These are phyloP conservation scores for Lymantria dispar DNA, from an alignment of 2,888 invertebrate species.

Conservation along the genomic window DNA sequence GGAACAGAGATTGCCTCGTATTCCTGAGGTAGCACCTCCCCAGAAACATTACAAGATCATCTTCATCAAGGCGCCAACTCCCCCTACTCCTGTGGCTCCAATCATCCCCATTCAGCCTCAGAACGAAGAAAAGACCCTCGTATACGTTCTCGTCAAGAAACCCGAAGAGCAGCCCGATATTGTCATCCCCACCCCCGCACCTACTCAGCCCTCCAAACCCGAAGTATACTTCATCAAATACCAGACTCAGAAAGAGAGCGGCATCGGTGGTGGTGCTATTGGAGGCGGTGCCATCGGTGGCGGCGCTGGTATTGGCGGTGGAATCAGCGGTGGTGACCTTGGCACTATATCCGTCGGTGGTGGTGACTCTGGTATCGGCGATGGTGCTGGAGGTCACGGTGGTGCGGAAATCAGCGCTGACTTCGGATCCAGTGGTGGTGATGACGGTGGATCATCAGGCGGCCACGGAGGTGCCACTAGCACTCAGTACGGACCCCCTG, in stretches of 20 bases:
- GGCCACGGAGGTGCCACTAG: slow-evolving; percentile 65
- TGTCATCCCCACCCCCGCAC: slow-evolving; percentile 88
- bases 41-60: slow-evolving; percentile 96
- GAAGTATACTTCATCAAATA: slow-evolving; percentile 95
- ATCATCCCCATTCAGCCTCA: slow-evolving; percentile 90
- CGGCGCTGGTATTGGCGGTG: slow-evolving; percentile 49
- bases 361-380: slow-evolving; percentile 35
- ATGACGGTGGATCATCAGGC: slow-evolving; percentile 47
- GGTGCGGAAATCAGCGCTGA: slow-evolving; percentile 57
- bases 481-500: slow-evolving; percentile 78
- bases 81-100: slow-evolving; percentile 91
- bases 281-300: slow-evolving; percentile 60
- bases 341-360: slow-evolving; percentile 49
- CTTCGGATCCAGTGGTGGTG: slow-evolving; percentile 58
- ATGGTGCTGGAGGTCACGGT: slow-evolving; percentile 49
- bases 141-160: slow-evolving; percentile 94
- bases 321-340: slow-evolving; percentile 53
- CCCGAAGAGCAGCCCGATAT: slow-evolving; percentile 93
- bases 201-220: slow-evolving; percentile 93
- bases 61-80: slow-evolving; percentile 95
- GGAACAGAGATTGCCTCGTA: slow-evolving; percentile 85
- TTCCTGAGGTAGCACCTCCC: slow-evolving; percentile 85
- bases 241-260: slow-evolving; percentile 85
- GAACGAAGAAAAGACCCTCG: slow-evolving; percentile 93
- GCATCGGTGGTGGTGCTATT: slow-evolving; percentile 62